Evolutionary conservation across 2,113 vertebrate genomes (phyloP), one percentile per base, ranked within the genome.

Genomic region (Perca flavescens): DNA sequence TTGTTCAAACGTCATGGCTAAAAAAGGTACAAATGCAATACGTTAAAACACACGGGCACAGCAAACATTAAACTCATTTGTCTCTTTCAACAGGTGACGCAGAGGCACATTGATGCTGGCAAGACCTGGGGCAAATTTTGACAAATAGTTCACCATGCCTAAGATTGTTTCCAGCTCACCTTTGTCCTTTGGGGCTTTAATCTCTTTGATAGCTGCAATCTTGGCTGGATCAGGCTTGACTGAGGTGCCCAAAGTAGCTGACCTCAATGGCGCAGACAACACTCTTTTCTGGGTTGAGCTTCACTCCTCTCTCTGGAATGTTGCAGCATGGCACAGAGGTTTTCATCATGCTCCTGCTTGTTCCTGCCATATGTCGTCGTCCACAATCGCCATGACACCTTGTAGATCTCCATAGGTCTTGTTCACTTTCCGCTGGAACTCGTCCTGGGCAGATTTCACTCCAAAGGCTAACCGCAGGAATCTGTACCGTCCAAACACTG

Each of bases 181-280:
- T 61, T 74, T 60, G 40, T 60, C 62, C 40, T 66, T 61, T 0
- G 28, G 31, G 17, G 43, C 53, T 34, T 46, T 17, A 15, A 50
- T 58, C 61, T 66, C 60, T 28, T 13, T 50, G 3, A 65, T 9
- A 1, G 69, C 61, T 25, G 21, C 1, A 12, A 76, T 73, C 16
- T 78, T 54, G 14, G 49, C 54, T 34, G 86, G 83, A 31, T 79
- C 74, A 1, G 73, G 77, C 15, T 74, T 86, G 22, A 84, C 34
- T 14, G n/a, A n/a, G n/a, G n/a, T n/a, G n/a, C n/a, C 63, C 56
- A 53, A 90, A 88, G 22, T 86, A 86, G 36, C 62, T 81, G 6
- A 89, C 71, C 21, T 82, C 72, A 0, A 64, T 64, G 10, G 64
- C 62, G n/a, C 75, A 70, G 36, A 85, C 49, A 0, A 7, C 43